Base-by-base conservation (phyloP, 1,140 invertebrate genomes). In the Meloidogyne chitwoodi region DNA sequence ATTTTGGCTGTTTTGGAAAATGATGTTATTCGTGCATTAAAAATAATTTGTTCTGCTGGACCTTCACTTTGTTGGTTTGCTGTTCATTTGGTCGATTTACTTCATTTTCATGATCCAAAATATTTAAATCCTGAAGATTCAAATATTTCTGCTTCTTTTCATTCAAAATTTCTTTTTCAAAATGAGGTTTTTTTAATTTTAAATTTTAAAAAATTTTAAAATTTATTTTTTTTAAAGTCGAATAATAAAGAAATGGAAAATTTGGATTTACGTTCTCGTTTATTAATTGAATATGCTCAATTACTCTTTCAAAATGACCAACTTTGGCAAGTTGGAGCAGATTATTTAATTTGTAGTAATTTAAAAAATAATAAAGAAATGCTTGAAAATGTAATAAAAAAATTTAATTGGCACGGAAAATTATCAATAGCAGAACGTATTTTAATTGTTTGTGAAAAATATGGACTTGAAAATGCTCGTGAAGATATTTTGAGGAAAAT, bases 261-360 rank as follows among this genome's bases (percentile, higher is more conserved):
- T 61, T 38, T 73, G 14, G 71, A 73, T 34, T 29, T 73, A 14
- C 71, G 71, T 34, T 24, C 71, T 64, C 71, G 71, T 26, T 64
- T 73, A 14, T 27, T 73, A 12, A 29, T 73, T 14, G 71, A 73
- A 63, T 73, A 73, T 64, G 24, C 22, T 27, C 71, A 73, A 31
- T 64, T 73, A 22, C 56, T 73, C 14, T 73, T 73, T 64, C 71
- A 73, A 63, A 61, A 73, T 64, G 71, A 73, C 26, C 71, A 73
- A 63, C 44, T 73, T 24, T 73, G 71, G 71, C 56, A 73, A 63
- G 64, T 73, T 29, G 71, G 56, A 31, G 19, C 71, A 38, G 71
- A 73, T 26, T 73, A 73, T 73, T 61, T 73, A 34, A 24, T 56
- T 34, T 19, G 56, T 29, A 73, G 48, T 31, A 64, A 61, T 63